These are phyloP conservation scores for Channa maculata DNA, from an alignment of 2,113 vertebrate genomes.

Conservation along the genomic window DNA sequence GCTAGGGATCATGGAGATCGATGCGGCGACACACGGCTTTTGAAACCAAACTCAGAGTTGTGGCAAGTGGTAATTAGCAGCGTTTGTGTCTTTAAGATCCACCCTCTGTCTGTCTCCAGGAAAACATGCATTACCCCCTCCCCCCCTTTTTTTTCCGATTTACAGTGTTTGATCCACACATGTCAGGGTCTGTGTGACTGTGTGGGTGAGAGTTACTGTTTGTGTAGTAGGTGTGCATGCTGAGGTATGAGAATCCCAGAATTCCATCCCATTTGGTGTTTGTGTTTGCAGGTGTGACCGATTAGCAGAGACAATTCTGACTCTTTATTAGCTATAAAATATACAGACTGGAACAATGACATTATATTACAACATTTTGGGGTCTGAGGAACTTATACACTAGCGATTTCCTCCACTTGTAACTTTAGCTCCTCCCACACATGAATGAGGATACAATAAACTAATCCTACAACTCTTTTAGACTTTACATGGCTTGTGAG, in stretches of 20 bases:
- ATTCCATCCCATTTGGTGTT: too few species aligned
- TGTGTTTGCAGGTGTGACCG: too few species aligned
- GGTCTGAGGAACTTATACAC: too few species aligned
- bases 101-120: constrained; percentile 39
- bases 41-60: constrained; percentile 54
- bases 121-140: constrained; percentile 22
- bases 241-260: neutral
- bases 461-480: too few species aligned
- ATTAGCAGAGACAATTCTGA: too few species aligned
- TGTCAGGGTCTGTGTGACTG: neutral
- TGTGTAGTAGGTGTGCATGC: neutral
- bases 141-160: neutral
- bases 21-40: constrained; percentile 43
- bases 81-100: constrained; percentile 51
- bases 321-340: too few species aligned
- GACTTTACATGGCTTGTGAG: too few species aligned
- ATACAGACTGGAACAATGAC: too few species aligned
- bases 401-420: too few species aligned
- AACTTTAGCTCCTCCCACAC: too few species aligned
- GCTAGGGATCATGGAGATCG: constrained; percentile 48
- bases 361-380: too few species aligned
- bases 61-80: constrained; percentile 64
- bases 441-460: too few species aligned
- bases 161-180: constrained; percentile 1
- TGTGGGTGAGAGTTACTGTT: neutral